A percentile compares a stretch with the other conserved stretches of the same genome.
Conservation (phyloP, 2,113 vertebrate genomes). For the Perca schrenkii region DNA sequence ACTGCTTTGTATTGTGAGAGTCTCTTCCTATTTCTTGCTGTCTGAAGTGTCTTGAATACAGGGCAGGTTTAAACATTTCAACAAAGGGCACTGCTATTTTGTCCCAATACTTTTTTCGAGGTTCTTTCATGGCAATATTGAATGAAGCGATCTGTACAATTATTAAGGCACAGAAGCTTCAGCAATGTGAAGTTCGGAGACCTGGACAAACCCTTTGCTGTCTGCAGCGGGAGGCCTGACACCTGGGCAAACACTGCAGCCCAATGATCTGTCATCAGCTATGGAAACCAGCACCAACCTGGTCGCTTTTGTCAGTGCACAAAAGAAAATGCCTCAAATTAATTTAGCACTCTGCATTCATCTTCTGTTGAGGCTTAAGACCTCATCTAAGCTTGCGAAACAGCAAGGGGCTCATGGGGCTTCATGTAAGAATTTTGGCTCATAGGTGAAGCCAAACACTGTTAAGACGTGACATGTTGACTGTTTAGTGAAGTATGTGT, state of each 20-base stretch:
- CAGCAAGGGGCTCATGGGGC: slow-evolving; percentile 77
- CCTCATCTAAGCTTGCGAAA: slow-evolving; percentile 83
- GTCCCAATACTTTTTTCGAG: slow-evolving; percentile 78
- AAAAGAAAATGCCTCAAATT: slow-evolving; percentile 87
- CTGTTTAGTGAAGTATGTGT: slow-evolving; percentile 81
- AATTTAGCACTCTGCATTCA: slow-evolving; percentile 87
- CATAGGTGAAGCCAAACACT: slow-evolving; percentile 76
- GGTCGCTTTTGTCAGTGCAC: slow-evolving; percentile 83
- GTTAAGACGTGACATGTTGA: slow-evolving; percentile 84
- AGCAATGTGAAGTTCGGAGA: slow-evolving; percentile 75
- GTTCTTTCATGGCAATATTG: slow-evolving; percentile 72
- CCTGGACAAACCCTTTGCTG: slow-evolving; percentile 83
- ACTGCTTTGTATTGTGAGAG: slow-evolving; percentile 50
- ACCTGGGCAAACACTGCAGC: slow-evolving; percentile 90
- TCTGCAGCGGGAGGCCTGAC: slow-evolving; percentile 84
- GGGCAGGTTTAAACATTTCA: slow-evolving; percentile 74
- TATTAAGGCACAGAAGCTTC: slow-evolving; percentile 77
- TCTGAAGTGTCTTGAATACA: slow-evolving; percentile 54
- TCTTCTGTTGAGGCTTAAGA: slow-evolving; percentile 81
- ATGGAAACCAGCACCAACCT: slow-evolving; percentile 87
- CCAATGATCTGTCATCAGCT: slow-evolving; percentile 88
- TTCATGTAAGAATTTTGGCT: slow-evolving; percentile 84
- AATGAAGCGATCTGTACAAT: slow-evolving; percentile 81
- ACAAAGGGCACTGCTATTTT: slow-evolving; percentile 60
- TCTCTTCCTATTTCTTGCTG: slow-evolving; percentile 47